These are phyloP conservation scores for Lasioglossum zephyrum DNA, from an alignment of 2,888 invertebrate genomes.

Conservation along the genomic window DNA sequence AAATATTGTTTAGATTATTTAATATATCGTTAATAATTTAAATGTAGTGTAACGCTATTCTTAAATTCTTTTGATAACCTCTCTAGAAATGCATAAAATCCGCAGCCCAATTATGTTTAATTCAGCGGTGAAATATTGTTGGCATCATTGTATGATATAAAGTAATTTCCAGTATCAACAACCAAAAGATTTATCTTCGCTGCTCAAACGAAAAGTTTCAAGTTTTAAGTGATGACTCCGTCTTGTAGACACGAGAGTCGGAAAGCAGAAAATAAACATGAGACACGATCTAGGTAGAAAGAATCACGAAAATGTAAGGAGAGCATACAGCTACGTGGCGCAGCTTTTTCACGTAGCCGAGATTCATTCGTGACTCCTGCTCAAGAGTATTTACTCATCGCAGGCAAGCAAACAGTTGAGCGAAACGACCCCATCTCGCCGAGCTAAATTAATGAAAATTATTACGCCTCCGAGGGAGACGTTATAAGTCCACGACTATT, in stretches of 20 bases:
- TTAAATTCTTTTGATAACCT: background rate
- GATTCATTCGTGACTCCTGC: conserved; percentile 1
- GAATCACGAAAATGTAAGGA: background rate
- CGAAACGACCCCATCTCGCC: conserved; percentile 10
- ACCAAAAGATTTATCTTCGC: background rate
- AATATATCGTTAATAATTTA: too few species aligned
- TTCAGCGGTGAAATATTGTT: too few species aligned
- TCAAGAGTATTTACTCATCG: conserved; percentile 28
- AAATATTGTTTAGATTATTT: too few species aligned
- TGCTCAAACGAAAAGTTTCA: background rate
- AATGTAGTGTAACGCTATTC: background rate
- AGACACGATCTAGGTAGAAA: background rate
- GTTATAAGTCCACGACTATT: conserved; percentile 47
- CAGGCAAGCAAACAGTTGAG: conserved; percentile 12
- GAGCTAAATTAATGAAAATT: conserved; percentile 53
- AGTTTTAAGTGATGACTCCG: background rate
- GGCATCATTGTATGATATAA: background rate
- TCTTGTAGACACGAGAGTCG: background rate
- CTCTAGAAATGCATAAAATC: background rate
- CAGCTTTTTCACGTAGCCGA: background rate
- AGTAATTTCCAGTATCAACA: background rate
- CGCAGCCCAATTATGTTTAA: background rate
- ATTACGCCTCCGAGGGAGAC: conserved; percentile 25
- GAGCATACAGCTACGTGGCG: background rate
- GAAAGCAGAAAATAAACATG: background rate